Evolutionary conservation across 2,797 vertebrate genomes (phyloP), one percentile per base, ranked within the genome.

Genomic region (Molossus molossus): DNA sequence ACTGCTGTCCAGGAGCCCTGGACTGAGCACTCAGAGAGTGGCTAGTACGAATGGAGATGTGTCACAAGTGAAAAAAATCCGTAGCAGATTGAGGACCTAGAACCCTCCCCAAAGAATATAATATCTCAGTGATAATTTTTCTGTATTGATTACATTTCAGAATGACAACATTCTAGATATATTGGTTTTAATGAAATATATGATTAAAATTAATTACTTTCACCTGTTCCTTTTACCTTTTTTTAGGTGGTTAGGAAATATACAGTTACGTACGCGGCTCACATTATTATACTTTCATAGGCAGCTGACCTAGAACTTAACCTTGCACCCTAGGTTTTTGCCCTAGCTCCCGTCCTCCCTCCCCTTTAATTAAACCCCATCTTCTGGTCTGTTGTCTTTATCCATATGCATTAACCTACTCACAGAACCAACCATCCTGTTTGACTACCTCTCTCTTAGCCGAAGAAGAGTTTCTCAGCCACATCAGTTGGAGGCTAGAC

Each of bases 181-280:
- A 82, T 2, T 86, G 14, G 15, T 94, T 94, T 62, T 15, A 75
- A 86, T 79, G 79, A 91, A 88, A 88, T 87, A 40, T 37, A 53
- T 65, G 80, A 88, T 70, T 83, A 84, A 83, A 33, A 40, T 94
- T 77, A 53, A 83, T 75, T 87, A 55, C 45, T 70, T 93, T 92
- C 23, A 89, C 40, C 11, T 81, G 17, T 62, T 92, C 15, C 40
- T 87, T 96, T 87, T 70, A 9, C 13, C 79, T 45, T 27, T 87
- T 64, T 77, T 50, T 8, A 80, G 72, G 33, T 81, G 15, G 1
- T 4, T 76, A 70, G 53, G 90, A 90, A 89, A 67, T 15, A 23
- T 79, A 20, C 48, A 87, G 79, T n/a, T 55, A 72, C 3, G n/a
- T 29, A 20, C 15, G 3, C 58, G 33, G 27, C 14, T 95, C 9